Conservation (phyloP, 1,140 invertebrate genomes). For the Caenorhabditis remanei region DNA sequence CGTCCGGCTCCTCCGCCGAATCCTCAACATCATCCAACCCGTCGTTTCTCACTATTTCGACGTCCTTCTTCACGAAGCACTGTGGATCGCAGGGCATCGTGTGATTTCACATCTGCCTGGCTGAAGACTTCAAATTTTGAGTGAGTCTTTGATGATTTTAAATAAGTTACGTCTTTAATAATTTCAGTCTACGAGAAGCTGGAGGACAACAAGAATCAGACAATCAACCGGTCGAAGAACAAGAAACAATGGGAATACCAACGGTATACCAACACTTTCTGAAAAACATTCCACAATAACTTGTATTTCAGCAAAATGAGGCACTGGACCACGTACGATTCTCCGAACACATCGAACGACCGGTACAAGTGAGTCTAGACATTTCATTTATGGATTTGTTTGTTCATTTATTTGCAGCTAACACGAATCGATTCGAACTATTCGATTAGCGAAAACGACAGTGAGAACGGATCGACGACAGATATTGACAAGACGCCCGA, state of each 20-base stretch:
- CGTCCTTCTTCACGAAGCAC: not conserved
- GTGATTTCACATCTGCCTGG: constrained; percentile 53
- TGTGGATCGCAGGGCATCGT: not conserved
- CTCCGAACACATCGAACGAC: not conserved
- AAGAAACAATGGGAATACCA: constrained; percentile 7
- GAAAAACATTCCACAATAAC: not conserved
- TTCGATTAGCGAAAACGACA: constrained; percentile 23
- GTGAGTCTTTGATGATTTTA: constrained; percentile 11
- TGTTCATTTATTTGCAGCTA: not conserved
- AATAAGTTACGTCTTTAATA: not conserved
- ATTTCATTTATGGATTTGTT: not conserved
- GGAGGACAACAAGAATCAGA: not conserved
- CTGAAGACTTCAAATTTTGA: constrained; percentile 55
- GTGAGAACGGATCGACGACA: constrained; percentile 4
- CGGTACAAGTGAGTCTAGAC: constrained; percentile 35
- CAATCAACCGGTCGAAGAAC: not conserved
- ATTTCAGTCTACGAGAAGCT: not conserved
- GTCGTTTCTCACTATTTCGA: constrained; percentile 18
- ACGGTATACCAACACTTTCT: not conserved
- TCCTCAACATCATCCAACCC: not conserved
- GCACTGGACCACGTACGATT: constrained; percentile 10
- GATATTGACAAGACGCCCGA: constrained; percentile 50
- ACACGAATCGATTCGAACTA: constrained; percentile 44
- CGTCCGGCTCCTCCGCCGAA: constrained; percentile 43
- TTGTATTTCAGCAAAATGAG: not conserved